These are phyloP conservation scores for Seladonia tumulorum DNA, from an alignment of 2,888 invertebrate genomes.

Conservation along the genomic window DNA sequence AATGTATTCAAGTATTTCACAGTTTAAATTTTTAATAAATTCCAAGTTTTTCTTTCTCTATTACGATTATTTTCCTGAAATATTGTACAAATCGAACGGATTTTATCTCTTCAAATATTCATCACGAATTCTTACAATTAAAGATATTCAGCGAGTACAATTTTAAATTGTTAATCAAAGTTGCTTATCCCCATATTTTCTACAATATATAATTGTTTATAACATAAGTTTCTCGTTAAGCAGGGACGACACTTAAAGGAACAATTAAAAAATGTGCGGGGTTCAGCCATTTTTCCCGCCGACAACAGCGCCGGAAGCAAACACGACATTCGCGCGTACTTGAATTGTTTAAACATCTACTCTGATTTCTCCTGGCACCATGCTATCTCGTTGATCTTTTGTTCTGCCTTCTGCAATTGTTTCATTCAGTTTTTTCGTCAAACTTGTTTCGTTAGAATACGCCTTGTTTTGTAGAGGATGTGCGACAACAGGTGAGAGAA, in stretches of 20 bases:
- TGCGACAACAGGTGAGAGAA: neutral
- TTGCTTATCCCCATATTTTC: neutral
- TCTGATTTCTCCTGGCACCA: neutral
- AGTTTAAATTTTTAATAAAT: slow-evolving; percentile 67
- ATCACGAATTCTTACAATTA: neutral
- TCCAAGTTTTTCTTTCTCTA: slow-evolving; percentile 49
- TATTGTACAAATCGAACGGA: neutral
- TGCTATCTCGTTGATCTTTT: neutral
- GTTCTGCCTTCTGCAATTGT: neutral
- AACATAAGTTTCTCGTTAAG: neutral
- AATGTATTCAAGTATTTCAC: slow-evolving; percentile 62
- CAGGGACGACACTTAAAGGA: neutral
- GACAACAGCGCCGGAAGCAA: neutral
- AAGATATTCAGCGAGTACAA: neutral
- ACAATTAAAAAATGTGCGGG: neutral
- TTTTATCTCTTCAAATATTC: neutral
- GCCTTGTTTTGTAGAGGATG: neutral
- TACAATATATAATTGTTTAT: neutral
- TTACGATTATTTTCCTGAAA: slow-evolving; percentile 29
- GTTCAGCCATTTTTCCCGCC: neutral
- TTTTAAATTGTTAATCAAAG: neutral
- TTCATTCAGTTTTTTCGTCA: neutral
- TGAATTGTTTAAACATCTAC: neutral
- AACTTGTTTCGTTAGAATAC: neutral
- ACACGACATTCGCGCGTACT: neutral